These are phyloP conservation scores for Brachionus koreanus DNA, from an alignment of 1,140 invertebrate species.

Conservation along the genomic window DNA sequence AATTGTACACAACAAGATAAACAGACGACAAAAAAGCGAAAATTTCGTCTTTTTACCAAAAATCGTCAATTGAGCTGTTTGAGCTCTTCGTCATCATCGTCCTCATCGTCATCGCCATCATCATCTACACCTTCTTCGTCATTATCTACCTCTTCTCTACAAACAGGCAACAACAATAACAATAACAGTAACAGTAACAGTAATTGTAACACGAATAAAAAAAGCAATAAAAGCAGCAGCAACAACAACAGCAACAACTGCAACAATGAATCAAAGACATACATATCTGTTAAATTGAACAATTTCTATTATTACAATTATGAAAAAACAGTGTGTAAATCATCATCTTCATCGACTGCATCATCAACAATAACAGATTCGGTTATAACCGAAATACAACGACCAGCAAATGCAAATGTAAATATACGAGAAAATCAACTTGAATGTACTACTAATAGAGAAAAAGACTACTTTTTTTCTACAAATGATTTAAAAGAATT, in stretches of 20 bases:
- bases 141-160: neutral
- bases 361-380: neutral
- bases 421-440: constrained; percentile 19
- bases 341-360: neutral
- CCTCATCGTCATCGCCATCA: neutral
- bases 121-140: neutral
- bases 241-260: too few relatives aligned
- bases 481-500: neutral
- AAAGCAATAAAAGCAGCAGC: too few relatives aligned
- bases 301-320: constrained; percentile 24
- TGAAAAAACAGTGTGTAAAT: constrained; percentile 27
- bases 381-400: constrained; percentile 4
- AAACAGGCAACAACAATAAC: neutral
- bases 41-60: neutral
- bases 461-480: neutral
- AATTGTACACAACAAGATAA: too few relatives aligned
- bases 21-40: neutral
- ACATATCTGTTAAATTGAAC: constrained; percentile 40
- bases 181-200: too few relatives aligned
- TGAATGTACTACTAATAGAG: neutral
- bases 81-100: neutral
- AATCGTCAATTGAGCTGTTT: neutral
- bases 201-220: too few relatives aligned
- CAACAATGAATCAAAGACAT: neutral
- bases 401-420: neutral